A percentile compares a stretch with the other conserved stretches of the same genome.
Evolutionary conservation across 2,888 invertebrate species (phyloP).

Genomic region (Bibio marci): DNA sequence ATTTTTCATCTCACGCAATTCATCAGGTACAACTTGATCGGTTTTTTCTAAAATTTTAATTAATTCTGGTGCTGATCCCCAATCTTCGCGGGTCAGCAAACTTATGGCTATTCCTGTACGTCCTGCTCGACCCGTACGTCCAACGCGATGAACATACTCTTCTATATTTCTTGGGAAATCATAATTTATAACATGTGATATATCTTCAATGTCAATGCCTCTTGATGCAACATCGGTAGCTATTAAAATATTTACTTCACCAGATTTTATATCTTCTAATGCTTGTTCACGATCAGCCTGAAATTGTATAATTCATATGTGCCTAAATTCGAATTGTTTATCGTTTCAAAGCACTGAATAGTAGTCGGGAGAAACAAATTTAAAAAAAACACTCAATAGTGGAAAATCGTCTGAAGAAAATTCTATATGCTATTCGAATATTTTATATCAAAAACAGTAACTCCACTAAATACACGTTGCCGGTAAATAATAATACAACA

Average conservation of each 20-base stretch:
- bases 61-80: slow-evolving; percentile 64
- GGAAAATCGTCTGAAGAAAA: no score
- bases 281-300: slow-evolving; percentile 61
- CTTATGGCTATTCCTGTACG: slow-evolving; percentile 67
- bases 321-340: not conserved
- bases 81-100: slow-evolving; percentile 62
- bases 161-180: slow-evolving; percentile 91
- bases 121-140: slow-evolving; percentile 87
- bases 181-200: slow-evolving; percentile 74
- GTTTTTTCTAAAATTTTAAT: slow-evolving; percentile 79
- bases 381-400: no score
- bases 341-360: not conserved
- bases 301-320: no score
- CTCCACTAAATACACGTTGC: no score
- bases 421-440: no score
- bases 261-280: slow-evolving; percentile 63
- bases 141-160: slow-evolving; percentile 86
- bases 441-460: no score
- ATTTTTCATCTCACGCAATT: slow-evolving; percentile 56
- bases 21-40: slow-evolving; percentile 62
- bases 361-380: not conserved
- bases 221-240: slow-evolving; percentile 93
- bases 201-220: slow-evolving; percentile 80
- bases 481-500: no score
- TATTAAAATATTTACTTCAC: slow-evolving; percentile 63